A percentile compares a stretch with the other conserved stretches of the same genome.
These are phyloP conservation scores for Paguma larvata DNA, from an alignment of 2,797 vertebrate species.

Conservation along the genomic window DNA sequence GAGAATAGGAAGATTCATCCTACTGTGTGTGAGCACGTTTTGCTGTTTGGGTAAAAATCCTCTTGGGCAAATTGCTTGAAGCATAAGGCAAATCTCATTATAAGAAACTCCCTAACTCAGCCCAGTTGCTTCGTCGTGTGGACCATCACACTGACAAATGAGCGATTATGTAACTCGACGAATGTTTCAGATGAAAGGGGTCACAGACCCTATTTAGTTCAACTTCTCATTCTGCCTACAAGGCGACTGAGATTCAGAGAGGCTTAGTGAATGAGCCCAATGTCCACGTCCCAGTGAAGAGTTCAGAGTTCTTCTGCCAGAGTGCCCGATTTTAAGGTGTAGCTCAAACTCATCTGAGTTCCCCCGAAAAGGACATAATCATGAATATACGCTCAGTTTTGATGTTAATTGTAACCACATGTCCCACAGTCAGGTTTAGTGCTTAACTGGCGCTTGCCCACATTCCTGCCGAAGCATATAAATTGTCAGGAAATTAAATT, in stretches of 20 bases:
- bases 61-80: conserved; percentile 13
- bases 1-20: neutral
- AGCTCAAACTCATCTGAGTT: neutral
- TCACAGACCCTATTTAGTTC: neutral
- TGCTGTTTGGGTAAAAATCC: conserved; percentile 2
- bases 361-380: neutral
- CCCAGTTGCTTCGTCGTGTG: neutral
- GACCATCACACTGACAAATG: neutral
- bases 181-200: neutral
- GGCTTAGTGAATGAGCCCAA: neutral
- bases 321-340: neutral
- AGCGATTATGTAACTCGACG: neutral
- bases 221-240: neutral
- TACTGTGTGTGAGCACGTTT: neutral
- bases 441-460: neutral
- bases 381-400: neutral
- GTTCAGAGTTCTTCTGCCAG: neutral
- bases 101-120: neutral
- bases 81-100: neutral
- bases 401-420: conserved; percentile 68
- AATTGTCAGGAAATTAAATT: conserved; percentile 77
- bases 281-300: neutral
- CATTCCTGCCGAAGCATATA: conserved; percentile 58
- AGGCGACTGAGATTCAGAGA: neutral
- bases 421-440: neutral